These are phyloP conservation scores for Machimus atricapillus DNA, from an alignment of 2,888 invertebrate genomes.

Conservation along the genomic window DNA sequence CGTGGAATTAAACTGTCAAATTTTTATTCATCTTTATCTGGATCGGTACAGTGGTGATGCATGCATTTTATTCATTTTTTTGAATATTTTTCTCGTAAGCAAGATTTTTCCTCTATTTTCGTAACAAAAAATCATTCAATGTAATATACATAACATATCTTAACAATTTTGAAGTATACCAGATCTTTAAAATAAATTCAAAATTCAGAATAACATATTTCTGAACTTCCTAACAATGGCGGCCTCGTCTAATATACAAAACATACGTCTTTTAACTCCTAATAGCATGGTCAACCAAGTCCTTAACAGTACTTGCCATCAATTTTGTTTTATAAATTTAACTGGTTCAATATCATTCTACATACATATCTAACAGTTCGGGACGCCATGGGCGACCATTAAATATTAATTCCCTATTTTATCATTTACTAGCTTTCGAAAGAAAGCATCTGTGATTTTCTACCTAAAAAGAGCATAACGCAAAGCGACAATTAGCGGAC, in stretches of 20 bases:
- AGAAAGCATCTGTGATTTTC: constrained; percentile 11
- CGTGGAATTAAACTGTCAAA: too few species aligned
- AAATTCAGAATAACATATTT: neutral
- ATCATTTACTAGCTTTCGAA: neutral
- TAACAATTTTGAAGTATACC: neutral
- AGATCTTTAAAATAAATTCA: neutral
- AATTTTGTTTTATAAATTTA: neutral
- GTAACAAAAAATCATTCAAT: too few species aligned
- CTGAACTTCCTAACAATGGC: neutral
- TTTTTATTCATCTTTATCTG: too few species aligned
- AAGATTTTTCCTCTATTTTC: too few species aligned
- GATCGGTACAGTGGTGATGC: too few species aligned
- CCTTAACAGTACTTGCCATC: neutral
- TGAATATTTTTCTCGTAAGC: too few species aligned
- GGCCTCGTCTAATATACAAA: neutral
- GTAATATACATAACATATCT: neutral
- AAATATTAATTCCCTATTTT: neutral
- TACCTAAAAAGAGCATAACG: neutral
- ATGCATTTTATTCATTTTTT: too few species aligned
- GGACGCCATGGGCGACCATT: neutral
- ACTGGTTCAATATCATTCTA: neutral
- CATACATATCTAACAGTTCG: neutral
- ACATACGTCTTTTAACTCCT: neutral
- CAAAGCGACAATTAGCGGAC: neutral
- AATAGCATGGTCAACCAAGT: neutral